Evolutionary conservation across 2,888 invertebrate species (phyloP).

Genomic region (Eumacrocentrus americanus): DNA sequence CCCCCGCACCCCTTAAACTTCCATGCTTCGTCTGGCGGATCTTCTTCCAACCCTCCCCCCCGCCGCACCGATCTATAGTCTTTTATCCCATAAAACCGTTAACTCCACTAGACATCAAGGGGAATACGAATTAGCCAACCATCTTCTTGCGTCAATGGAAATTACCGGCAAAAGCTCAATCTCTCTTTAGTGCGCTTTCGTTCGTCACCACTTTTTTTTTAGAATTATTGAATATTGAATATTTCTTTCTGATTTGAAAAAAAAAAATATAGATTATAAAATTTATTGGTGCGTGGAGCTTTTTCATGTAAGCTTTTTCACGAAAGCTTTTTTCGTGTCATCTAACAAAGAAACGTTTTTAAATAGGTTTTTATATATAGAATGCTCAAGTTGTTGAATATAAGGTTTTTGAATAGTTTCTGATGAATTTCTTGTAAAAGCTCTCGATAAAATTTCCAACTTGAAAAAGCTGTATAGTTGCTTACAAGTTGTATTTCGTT

Average conservation of each 20-base stretch:
- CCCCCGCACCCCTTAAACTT: background rate
- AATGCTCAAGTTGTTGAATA: too few relatives aligned
- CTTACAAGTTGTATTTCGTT: too few relatives aligned
- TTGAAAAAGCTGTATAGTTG: background rate
- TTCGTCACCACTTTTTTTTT: background rate
- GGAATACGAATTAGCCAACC: conserved; percentile 58
- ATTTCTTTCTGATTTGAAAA: background rate
- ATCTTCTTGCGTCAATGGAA: conserved; percentile 47
- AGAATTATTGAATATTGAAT: background rate
- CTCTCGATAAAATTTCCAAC: background rate
- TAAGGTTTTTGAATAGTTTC: background rate
- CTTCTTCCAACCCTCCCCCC: background rate
- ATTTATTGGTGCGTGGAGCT: background rate
- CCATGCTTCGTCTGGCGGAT: background rate
- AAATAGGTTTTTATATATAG: too few relatives aligned
- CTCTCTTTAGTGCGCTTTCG: background rate
- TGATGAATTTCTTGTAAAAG: background rate
- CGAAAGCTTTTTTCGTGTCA: background rate
- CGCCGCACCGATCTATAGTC: conserved; percentile 49
- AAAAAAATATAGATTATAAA: background rate
- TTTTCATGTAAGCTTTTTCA: background rate
- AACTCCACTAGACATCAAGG: conserved; percentile 59
- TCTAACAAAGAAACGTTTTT: too few relatives aligned
- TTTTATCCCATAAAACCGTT: conserved; percentile 61
- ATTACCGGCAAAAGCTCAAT: conserved; percentile 41